A percentile compares a stretch with the other conserved stretches of the same genome.
phyloP scores from a whole-genome alignment of 2,113 vertebrate genomes.

The Bolborhynchus lineola region DNA sequence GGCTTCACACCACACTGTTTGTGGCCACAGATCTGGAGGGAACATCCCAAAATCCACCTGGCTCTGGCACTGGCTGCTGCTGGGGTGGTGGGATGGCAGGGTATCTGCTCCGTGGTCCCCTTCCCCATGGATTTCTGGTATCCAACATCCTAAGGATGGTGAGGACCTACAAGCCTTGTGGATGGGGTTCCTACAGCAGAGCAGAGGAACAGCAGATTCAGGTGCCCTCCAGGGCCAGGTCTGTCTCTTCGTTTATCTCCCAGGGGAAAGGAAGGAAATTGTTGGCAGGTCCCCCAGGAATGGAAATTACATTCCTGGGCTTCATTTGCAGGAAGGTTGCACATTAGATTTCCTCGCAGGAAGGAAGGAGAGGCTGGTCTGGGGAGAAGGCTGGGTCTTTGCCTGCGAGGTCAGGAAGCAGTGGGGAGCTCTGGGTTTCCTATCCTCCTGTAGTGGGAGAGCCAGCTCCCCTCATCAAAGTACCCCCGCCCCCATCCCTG shows the following conservation, averaged over 20 bases:
- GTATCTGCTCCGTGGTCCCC: fast-evolving
- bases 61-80: background rate
- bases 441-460: too few species aligned
- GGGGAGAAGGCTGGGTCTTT: background rate
- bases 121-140: background rate
- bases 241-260: background rate
- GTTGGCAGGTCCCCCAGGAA: background rate
- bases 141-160: background rate
- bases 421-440: background rate
- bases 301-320: background rate
- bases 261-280: background rate
- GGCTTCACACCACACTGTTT: background rate
- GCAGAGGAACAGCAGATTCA: background rate
- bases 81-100: background rate
- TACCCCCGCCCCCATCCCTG: too few species aligned
- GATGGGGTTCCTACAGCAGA: background rate
- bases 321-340: background rate
- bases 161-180: too few species aligned
- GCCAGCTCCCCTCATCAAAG: background rate
- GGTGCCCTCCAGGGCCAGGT: background rate
- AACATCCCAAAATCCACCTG: background rate
- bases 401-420: background rate
- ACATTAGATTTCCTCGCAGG: background rate
- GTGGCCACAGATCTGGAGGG: fast-evolving
- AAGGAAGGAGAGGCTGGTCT: background rate